Conservation (phyloP, 2,888 invertebrate genomes). For the Cataglyphis cursor region DNA sequence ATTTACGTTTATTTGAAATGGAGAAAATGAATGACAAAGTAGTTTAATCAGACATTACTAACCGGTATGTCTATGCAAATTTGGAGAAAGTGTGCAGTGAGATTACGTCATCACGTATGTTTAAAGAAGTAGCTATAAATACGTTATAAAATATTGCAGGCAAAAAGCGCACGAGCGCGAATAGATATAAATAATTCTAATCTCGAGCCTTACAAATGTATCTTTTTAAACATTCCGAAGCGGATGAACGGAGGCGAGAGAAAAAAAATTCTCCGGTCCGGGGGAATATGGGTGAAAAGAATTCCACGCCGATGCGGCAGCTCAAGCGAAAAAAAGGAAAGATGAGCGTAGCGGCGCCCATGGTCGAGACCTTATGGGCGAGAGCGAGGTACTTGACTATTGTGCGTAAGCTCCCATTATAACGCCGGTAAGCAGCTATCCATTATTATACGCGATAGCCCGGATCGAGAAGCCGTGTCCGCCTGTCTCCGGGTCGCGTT, state of each 20-base stretch:
- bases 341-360: slow-evolving; percentile 44
- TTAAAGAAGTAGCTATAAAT: not conserved
- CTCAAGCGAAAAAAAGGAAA: slow-evolving; percentile 8
- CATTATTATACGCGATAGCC: slow-evolving; percentile 55
- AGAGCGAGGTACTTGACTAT: slow-evolving; percentile 49
- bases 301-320: slow-evolving; percentile 12
- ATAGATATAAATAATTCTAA: slow-evolving; percentile 24
- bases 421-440: slow-evolving; percentile 59
- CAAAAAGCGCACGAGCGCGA: not conserved
- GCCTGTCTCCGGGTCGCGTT: slow-evolving; percentile 42
- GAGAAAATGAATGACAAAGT: slow-evolving; percentile 3
- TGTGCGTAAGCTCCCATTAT: slow-evolving; percentile 58
- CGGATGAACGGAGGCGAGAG: slow-evolving; percentile 6
- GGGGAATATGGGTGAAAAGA: slow-evolving; percentile 33
- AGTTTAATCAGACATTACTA: not conserved
- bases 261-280: not conserved
- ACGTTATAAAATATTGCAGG: not conserved
- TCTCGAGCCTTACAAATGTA: slow-evolving; percentile 13
- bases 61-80: slow-evolving; percentile 36
- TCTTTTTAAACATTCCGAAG: slow-evolving; percentile 7
- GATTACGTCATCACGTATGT: slow-evolving; percentile 11
- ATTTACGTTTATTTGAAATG: not conserved
- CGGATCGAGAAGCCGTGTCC: slow-evolving; percentile 54
- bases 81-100: slow-evolving; percentile 18
- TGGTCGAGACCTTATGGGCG: slow-evolving; percentile 39